A percentile compares a stretch with the other conserved stretches of the same genome.
These are phyloP conservation scores for Leptodactylus fuscus DNA, from an alignment of 2,113 vertebrate species.

Conservation along the genomic window DNA sequence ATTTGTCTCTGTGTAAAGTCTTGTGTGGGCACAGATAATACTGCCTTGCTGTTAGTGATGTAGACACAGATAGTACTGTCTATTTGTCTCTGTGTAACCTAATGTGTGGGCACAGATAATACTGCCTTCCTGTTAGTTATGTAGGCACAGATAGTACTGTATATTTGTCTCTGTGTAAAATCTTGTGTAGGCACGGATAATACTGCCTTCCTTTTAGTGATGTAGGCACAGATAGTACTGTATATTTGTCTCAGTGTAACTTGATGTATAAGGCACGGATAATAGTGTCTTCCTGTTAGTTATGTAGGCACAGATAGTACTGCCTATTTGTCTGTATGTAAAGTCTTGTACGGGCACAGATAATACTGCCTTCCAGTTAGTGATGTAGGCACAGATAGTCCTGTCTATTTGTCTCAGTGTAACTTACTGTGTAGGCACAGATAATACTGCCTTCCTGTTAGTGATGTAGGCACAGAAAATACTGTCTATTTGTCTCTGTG, in stretches of 20 bases:
- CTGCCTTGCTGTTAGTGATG: too few species aligned
- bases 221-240: background rate
- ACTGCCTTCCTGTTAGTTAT: background rate
- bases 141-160: background rate
- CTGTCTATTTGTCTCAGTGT: background rate
- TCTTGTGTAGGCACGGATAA: background rate
- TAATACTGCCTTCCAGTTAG: background rate
- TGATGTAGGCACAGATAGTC: too few species aligned
- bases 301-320: background rate
- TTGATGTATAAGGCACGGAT: background rate
- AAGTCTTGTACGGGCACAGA: background rate
- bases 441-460: background rate
- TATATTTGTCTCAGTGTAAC: too few species aligned
- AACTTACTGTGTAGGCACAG: background rate
- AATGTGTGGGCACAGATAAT: too few species aligned
- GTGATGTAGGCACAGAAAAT: background rate
- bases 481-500: background rate
- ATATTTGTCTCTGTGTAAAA: background rate
- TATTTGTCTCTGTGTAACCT: too few species aligned
- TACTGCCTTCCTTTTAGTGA: too few species aligned
- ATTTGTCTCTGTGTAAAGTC: background rate
- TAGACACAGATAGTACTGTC: background rate
- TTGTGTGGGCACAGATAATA: too few species aligned
- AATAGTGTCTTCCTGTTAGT: background rate
- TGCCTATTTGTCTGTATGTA: background rate